A percentile compares a stretch with the other conserved stretches of the same genome.
phyloP scores from a whole-genome alignment of 2,797 vertebrate genomes.

The Sparus aurata region DNA sequence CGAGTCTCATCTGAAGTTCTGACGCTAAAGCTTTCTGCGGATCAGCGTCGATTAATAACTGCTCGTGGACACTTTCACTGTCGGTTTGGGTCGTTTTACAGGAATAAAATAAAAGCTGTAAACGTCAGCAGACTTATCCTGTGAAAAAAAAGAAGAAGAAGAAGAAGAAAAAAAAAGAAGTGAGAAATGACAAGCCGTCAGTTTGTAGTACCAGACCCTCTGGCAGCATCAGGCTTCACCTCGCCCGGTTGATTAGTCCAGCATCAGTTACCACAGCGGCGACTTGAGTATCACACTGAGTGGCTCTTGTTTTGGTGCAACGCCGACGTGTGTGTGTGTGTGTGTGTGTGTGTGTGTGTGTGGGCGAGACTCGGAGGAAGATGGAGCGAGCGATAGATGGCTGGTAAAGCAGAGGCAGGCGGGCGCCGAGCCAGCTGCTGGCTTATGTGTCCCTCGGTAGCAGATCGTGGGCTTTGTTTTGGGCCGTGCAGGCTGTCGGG shows the following conservation, averaged over 20 bases:
- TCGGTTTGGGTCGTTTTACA: no score
- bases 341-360: conserved; percentile 27
- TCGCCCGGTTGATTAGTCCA: conserved; percentile 1
- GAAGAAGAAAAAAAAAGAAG: background rate
- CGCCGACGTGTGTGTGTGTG: conserved; percentile 10
- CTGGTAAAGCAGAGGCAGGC: conserved; percentile 23
- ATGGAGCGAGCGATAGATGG: conserved; percentile 17
- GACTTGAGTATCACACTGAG: conserved; percentile 35
- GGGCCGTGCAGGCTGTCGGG: conserved; percentile 60
- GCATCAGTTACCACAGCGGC: conserved; percentile 28
- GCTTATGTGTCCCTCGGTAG: conserved; percentile 60
- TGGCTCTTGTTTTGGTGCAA: conserved; percentile 20
- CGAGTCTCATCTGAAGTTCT: no score
- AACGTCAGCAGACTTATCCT: background rate
- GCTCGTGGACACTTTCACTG: no score
- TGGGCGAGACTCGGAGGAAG: conserved; percentile 12
- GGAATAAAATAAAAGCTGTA: no score
- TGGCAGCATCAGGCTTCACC: background rate
- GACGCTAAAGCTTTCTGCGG: no score
- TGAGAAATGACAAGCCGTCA: background rate
- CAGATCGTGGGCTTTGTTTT: conserved; percentile 70
- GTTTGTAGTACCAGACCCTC: background rate
- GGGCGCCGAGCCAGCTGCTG: conserved; percentile 50
- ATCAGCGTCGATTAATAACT: no score
- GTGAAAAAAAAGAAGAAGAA: background rate